These are phyloP conservation scores for Macrotis lagotis DNA, from an alignment of 2,113 vertebrate genomes.

Conservation along the genomic window DNA sequence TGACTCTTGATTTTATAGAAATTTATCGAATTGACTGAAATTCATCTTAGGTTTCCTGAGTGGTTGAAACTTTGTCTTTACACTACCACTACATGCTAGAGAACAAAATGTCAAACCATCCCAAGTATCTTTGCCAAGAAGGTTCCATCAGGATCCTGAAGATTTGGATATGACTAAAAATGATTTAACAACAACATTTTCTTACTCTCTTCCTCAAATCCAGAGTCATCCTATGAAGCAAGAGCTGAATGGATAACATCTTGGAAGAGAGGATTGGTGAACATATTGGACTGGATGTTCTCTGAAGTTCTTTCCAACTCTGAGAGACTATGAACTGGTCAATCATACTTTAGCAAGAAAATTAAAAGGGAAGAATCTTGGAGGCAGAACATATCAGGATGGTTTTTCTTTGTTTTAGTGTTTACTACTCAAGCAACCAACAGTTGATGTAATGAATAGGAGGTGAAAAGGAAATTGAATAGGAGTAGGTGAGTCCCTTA, in stretches of 20 bases:
- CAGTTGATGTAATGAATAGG: not conserved
- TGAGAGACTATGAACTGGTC: not conserved
- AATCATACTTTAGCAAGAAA: constrained; percentile 6
- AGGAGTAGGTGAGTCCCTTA: not conserved
- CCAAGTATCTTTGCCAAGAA: not conserved
- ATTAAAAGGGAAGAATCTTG: not conserved
- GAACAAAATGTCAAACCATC: not conserved
- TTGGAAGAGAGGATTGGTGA: not conserved
- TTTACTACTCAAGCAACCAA: not conserved
- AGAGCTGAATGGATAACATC: not conserved
- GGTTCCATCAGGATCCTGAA: not conserved
- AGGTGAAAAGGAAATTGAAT: not conserved
- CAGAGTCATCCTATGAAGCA: not conserved
- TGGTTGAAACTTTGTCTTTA: not conserved
- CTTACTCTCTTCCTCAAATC: not conserved
- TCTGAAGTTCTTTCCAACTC: not conserved
- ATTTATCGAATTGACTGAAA: not conserved
- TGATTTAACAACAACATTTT: not conserved
- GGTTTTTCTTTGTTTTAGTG: not conserved
- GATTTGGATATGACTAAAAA: not conserved
- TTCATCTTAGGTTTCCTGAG: not conserved
- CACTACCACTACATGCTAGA: not conserved
- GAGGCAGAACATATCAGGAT: not conserved
- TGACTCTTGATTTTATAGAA: not conserved
- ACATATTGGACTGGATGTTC: not conserved